A percentile compares a stretch with the other conserved stretches of the same genome.
Conservation (phyloP, 2,888 invertebrate species). For the Scrobipalpa atriplicella region DNA sequence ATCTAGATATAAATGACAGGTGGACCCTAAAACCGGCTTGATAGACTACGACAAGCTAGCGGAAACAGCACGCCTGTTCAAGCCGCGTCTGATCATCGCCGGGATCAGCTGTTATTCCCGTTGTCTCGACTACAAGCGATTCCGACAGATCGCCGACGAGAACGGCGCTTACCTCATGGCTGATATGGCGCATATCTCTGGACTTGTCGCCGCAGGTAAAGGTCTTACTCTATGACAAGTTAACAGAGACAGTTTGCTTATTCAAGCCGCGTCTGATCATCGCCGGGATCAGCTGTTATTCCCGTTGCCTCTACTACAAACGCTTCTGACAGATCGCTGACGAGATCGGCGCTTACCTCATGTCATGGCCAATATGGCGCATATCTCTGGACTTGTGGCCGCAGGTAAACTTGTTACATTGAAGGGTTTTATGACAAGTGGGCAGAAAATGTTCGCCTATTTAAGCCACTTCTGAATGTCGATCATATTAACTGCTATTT, state of each 20-base stretch:
- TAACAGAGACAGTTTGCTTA: slow-evolving; percentile 88
- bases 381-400: slow-evolving; percentile 95
- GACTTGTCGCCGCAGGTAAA: slow-evolving; percentile 93
- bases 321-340: slow-evolving; percentile 93
- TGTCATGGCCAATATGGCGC: slow-evolving; percentile 98
- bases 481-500: too few species aligned
- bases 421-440: too few species aligned
- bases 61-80: slow-evolving; percentile 92
- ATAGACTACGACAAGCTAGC: slow-evolving; percentile 96
- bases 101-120: slow-evolving; percentile 97
- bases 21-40: slow-evolving; percentile 89
- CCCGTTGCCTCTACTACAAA: slow-evolving; percentile 95
- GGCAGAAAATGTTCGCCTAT: too few species aligned
- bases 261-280: slow-evolving; percentile 97
- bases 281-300: slow-evolving; percentile 94
- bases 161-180: slow-evolving; percentile 94
- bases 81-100: slow-evolving; percentile 96
- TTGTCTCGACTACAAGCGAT: slow-evolving; percentile 94
- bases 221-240: not conserved
- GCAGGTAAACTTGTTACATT: slow-evolving; percentile 83
- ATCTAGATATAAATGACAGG: slow-evolving; percentile 54
- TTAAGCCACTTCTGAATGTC: too few species aligned
- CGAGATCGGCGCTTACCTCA: slow-evolving; percentile 92
- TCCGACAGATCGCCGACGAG: slow-evolving; percentile 91
- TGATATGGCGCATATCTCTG: slow-evolving; percentile 98